Conservation (phyloP, 2,888 invertebrate species). For the Rhamphomyia laevipes region DNA sequence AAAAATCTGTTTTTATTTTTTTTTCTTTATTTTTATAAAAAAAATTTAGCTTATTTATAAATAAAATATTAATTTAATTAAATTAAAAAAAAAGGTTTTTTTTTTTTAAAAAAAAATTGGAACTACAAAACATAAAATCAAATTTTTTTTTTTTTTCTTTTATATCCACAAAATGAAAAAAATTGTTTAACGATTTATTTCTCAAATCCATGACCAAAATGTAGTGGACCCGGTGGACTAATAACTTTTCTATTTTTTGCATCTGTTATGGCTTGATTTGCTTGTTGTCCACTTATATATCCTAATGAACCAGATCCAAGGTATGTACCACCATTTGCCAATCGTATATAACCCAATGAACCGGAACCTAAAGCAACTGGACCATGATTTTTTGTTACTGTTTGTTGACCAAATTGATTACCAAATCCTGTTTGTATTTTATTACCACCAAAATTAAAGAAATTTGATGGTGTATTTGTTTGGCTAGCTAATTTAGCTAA, state of each 20-base stretch:
- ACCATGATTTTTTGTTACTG: conserved; percentile 16
- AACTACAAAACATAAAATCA: no score
- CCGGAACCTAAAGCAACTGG: conserved; percentile 35
- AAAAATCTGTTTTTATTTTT: no score
- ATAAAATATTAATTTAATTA: no score
- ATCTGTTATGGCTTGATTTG: conserved; percentile 23
- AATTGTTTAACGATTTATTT: not conserved
- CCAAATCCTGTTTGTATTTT: not conserved
- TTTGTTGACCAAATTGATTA: conserved; percentile 1
- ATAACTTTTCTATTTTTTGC: conserved; percentile 29
- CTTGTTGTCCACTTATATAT: conserved; percentile 32
- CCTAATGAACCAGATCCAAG: conserved; percentile 37
- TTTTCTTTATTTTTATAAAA: no score
- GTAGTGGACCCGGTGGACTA: conserved; percentile 26
- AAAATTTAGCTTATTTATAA: no score
- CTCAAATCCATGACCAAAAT: conserved; percentile 29
- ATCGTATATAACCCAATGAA: conserved; percentile 33
- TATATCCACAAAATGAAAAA: no score
- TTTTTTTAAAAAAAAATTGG: no score
- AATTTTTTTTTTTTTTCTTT: no score
- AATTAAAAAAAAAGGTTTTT: no score
- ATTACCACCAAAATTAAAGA: not conserved
- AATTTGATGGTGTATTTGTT: not conserved
- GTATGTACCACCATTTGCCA: conserved; percentile 34
- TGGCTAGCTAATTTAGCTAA: conserved; percentile 20